phyloP scores from a whole-genome alignment of 2,113 vertebrate genomes.

The Oplegnathus fasciatus region DNA sequence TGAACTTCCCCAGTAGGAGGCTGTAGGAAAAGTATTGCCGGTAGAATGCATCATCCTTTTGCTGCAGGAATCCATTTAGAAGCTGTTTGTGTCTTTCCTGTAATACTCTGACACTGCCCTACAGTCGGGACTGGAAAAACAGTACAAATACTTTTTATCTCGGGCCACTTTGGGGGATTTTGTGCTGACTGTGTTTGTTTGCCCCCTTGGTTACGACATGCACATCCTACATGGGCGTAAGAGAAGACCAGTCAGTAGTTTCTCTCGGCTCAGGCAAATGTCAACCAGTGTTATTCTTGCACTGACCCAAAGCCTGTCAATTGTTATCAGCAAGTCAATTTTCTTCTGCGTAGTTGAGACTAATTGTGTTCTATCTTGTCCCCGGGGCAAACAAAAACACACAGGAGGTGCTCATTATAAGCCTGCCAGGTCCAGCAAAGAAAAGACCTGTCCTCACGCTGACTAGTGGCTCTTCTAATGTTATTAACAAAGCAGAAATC shows the following conservation, averaged over 20 bases:
- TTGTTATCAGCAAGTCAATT: constrained; percentile 38
- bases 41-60: constrained; percentile 57
- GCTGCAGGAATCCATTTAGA: constrained; percentile 47
- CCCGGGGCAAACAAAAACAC: constrained; percentile 20
- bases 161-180: neutral
- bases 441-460: constrained; percentile 32
- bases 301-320: constrained; percentile 22
- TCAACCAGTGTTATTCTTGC: constrained; percentile 30
- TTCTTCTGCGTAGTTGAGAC: constrained; percentile 41
- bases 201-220: neutral
- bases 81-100: constrained; percentile 12
- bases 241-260: no score
- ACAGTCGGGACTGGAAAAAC: neutral
- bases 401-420: constrained; percentile 49
- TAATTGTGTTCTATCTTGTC: constrained; percentile 48
- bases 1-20: constrained; percentile 38
- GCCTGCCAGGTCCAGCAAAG: constrained; percentile 8
- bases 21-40: constrained; percentile 50
- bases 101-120: neutral
- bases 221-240: neutral
- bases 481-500: constrained; percentile 70
- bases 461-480: constrained; percentile 53
- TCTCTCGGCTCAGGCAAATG: constrained; percentile 9
- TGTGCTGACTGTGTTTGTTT: neutral
- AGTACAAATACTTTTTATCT: neutral